phyloP scores from a whole-genome alignment of 1,140 invertebrate genomes.

The Palaemon carinicauda region DNA sequence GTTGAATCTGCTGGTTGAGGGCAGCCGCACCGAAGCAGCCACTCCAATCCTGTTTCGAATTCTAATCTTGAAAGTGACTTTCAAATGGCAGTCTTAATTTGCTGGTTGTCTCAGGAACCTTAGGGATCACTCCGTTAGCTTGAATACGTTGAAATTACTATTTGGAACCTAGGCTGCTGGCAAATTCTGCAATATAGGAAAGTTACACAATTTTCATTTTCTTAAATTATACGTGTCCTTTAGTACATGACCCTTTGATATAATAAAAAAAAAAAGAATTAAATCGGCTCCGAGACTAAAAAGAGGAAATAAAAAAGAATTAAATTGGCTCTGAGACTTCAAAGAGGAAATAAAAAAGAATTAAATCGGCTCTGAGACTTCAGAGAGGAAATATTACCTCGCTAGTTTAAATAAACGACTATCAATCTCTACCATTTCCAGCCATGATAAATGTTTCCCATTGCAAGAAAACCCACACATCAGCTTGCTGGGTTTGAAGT shows the following conservation, averaged over 20 bases:
- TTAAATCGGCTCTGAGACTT: too few relatives aligned
- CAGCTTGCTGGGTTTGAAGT: too few relatives aligned
- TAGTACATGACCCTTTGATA: background rate
- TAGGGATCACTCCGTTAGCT: background rate
- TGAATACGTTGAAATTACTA: background rate
- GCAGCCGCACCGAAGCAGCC: background rate
- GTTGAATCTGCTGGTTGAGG: constrained; percentile 1
- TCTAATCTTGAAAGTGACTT: background rate
- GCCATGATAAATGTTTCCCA: too few relatives aligned
- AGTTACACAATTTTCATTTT: background rate
- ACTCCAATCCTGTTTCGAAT: background rate
- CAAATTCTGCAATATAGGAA: background rate
- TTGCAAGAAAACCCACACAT: too few relatives aligned
- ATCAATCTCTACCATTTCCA: too few relatives aligned
- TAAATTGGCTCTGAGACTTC: background rate
- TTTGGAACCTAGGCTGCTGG: background rate
- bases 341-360: too few relatives aligned
- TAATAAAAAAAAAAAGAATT: background rate
- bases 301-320: background rate
- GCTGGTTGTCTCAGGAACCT: background rate
- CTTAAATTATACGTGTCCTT: background rate
- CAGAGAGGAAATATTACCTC: too few relatives aligned
- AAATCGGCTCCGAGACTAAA: background rate
- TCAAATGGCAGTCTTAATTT: background rate
- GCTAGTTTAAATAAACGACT: too few relatives aligned